Percentiles rank a stretch among this genome's conserved stretches.
These are phyloP conservation scores for Drosophila obscura DNA, from an alignment of 1,140 invertebrate genomes.

Conservation along the genomic window DNA sequence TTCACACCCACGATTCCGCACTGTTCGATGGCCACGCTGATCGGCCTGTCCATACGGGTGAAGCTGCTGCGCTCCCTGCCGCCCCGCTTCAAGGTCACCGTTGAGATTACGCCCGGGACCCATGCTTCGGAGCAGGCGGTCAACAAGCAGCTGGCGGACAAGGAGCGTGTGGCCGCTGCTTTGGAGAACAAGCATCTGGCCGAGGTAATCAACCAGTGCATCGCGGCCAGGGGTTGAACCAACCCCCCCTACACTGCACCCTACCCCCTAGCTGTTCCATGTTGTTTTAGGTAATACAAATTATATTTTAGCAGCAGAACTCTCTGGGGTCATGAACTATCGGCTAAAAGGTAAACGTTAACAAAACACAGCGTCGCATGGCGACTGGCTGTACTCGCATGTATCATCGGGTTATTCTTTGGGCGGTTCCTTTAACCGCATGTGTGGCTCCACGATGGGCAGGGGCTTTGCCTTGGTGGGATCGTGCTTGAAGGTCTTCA, in stretches of 20 bases:
- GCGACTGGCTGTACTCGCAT: background rate
- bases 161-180: constrained; percentile 98
- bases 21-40: constrained; percentile 99
- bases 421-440: constrained; percentile 44
- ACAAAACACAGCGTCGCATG: constrained; percentile 53
- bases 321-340: constrained; percentile 35
- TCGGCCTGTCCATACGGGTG: constrained; percentile 92
- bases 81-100: constrained; percentile 93
- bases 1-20: constrained; percentile 99
- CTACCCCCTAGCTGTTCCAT: background rate
- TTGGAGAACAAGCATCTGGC: constrained; percentile 96
- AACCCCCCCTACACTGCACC: background rate
- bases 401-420: constrained; percentile 13
- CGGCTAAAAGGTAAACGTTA: constrained; percentile 54
- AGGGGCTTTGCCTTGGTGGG: constrained; percentile 87
- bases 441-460: constrained; percentile 25
- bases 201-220: constrained; percentile 97
- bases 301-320: constrained; percentile 48
- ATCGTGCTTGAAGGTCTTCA: constrained; percentile 94
- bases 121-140: constrained; percentile 96
- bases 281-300: constrained; percentile 55
- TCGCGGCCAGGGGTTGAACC: constrained; percentile 81
- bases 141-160: constrained; percentile 99
- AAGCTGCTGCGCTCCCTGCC: constrained; percentile 95
- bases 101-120: constrained; percentile 95